These are phyloP conservation scores for Heterotilapia buettikoferi DNA, from an alignment of 2,113 vertebrate species.

Conservation along the genomic window DNA sequence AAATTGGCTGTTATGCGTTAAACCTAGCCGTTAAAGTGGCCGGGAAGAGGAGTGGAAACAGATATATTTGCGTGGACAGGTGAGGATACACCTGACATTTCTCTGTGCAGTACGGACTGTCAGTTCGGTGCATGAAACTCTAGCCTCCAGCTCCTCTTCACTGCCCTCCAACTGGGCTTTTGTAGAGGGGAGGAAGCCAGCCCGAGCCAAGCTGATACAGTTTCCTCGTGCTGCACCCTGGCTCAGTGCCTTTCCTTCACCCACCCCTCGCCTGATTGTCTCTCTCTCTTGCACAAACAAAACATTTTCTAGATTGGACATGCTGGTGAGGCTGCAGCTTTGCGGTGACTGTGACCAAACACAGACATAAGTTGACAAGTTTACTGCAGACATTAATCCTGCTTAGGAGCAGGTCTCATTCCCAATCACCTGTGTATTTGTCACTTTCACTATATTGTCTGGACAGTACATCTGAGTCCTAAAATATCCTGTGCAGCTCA, in stretches of 20 bases:
- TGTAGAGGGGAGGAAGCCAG: background rate
- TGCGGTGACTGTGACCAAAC: background rate
- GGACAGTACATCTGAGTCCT: constrained; percentile 1
- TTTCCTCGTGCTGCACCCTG: constrained; percentile 37
- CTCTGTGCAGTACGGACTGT: background rate
- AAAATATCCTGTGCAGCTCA: constrained; percentile 58
- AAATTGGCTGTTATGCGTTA: background rate
- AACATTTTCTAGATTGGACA: constrained; percentile 22
- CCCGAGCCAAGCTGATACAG: constrained; percentile 9
- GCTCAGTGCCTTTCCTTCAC: constrained; percentile 1
- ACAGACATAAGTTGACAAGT: background rate
- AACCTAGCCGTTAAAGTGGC: background rate
- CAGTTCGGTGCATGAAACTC: constrained; percentile 28
- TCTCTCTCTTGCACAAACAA: constrained; percentile 11
- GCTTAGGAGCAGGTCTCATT: background rate
- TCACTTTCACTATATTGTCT: constrained; percentile 8
- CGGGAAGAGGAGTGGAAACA: background rate
- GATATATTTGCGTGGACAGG: background rate
- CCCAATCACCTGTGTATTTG: background rate
- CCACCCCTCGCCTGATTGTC: background rate
- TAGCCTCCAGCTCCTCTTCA: background rate
- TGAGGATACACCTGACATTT: constrained; percentile 10
- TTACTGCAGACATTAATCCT: background rate
- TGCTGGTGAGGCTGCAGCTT: background rate
- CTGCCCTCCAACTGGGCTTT: constrained; percentile 19